Conservation (phyloP, 2,797 vertebrate species). For the Thamnophis elegans region DNA sequence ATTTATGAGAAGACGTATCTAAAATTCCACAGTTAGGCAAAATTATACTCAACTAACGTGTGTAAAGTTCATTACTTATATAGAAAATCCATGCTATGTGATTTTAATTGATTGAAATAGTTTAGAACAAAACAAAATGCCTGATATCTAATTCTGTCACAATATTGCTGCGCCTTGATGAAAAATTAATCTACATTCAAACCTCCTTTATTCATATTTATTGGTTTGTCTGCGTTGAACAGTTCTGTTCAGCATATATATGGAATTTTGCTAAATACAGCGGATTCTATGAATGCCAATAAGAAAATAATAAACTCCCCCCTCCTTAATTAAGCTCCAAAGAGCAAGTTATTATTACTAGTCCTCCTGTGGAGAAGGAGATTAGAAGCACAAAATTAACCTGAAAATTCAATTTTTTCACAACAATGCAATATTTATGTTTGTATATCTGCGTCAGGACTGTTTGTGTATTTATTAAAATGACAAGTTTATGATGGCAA, state of each 20-base stretch:
- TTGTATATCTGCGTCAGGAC: constrained; percentile 38
- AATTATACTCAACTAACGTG: constrained; percentile 3
- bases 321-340: constrained; percentile 53
- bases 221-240: constrained; percentile 36
- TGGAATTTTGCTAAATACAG: constrained; percentile 44
- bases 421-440: constrained; percentile 31
- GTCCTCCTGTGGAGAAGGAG: constrained; percentile 41
- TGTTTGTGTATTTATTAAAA: constrained; percentile 34
- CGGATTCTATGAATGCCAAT: constrained; percentile 43
- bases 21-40: neutral
- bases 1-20: neutral
- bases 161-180: constrained; percentile 17
- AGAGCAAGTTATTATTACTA: constrained; percentile 45
- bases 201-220: neutral
- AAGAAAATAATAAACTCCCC: constrained; percentile 51
- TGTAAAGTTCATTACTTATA: constrained; percentile 21
- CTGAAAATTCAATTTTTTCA: neutral
- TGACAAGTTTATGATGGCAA: constrained; percentile 22
- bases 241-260: constrained; percentile 36
- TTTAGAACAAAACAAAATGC: constrained; percentile 22
- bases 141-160: constrained; percentile 8
- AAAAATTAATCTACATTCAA: constrained; percentile 34
- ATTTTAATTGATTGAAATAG: constrained; percentile 18
- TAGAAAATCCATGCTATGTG: neutral
- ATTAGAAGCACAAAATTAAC: constrained; percentile 43